These are phyloP conservation scores for Aphyosemion australe DNA, from an alignment of 2,113 vertebrate genomes.

Conservation along the genomic window DNA sequence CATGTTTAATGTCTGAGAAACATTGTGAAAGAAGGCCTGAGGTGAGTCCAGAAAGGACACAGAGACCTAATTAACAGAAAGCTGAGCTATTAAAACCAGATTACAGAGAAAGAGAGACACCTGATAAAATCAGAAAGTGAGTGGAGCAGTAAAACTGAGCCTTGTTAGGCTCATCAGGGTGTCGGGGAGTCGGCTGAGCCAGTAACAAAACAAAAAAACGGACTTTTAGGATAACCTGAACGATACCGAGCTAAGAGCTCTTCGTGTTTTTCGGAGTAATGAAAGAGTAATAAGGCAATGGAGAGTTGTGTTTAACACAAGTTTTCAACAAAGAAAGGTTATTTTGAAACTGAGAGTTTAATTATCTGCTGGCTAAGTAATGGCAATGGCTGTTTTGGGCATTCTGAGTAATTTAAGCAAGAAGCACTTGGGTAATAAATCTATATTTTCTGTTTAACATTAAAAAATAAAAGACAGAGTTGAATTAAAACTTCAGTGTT, in stretches of 20 bases:
- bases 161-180: conserved; percentile 19
- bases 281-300: too few relatives aligned
- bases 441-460: background rate
- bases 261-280: too few relatives aligned
- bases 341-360: background rate
- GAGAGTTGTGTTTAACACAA: too few relatives aligned
- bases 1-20: background rate
- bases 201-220: conserved; percentile 1
- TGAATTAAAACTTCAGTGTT: background rate
- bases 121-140: conserved; percentile 46
- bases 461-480: background rate
- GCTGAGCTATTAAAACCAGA: conserved; percentile 16
- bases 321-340: background rate
- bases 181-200: background rate
- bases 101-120: conserved; percentile 40
- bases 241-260: too few relatives aligned
- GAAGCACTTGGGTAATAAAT: background rate
- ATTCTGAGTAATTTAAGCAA: background rate
- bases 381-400: background rate
- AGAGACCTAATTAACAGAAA: conserved; percentile 49
- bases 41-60: background rate
- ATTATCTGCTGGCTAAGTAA: background rate
- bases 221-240: too few relatives aligned
- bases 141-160: conserved; percentile 31
- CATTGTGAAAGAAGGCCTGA: background rate